phyloP scores from a whole-genome alignment of 2,113 vertebrate genomes.

The Rhea americana region DNA sequence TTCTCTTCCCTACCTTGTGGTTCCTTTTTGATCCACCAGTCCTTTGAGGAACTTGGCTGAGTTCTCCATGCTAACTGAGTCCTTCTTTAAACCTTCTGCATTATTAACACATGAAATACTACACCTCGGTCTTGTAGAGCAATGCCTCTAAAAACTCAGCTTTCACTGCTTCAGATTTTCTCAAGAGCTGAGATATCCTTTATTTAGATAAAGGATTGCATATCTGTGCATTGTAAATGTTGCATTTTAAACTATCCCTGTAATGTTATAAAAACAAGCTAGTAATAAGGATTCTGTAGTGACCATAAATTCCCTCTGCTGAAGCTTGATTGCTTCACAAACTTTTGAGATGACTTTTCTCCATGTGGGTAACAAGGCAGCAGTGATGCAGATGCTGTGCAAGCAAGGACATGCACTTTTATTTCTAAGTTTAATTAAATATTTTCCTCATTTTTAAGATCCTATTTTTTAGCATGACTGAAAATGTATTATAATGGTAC shows the following conservation, averaged over 20 bases:
- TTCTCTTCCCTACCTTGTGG: neutral
- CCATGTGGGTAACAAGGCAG: neutral
- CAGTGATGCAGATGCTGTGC: neutral
- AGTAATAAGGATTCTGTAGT: neutral
- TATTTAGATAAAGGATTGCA: neutral
- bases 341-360: neutral
- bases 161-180: neutral
- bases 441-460: neutral
- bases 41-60: neutral
- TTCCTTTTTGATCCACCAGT: neutral
- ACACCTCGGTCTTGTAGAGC: neutral
- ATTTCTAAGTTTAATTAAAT: neutral
- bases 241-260: neutral
- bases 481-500: neutral
- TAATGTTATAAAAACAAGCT: neutral
- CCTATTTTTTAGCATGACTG: neutral
- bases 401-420: neutral
- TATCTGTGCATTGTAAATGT: neutral
- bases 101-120: neutral
- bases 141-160: neutral
- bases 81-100: neutral
- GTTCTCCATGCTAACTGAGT: neutral
- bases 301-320: neutral
- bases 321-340: neutral
- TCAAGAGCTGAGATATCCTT: neutral